phyloP scores from a whole-genome alignment of 2,113 vertebrate genomes.

The Halichoerus grypus region DNA sequence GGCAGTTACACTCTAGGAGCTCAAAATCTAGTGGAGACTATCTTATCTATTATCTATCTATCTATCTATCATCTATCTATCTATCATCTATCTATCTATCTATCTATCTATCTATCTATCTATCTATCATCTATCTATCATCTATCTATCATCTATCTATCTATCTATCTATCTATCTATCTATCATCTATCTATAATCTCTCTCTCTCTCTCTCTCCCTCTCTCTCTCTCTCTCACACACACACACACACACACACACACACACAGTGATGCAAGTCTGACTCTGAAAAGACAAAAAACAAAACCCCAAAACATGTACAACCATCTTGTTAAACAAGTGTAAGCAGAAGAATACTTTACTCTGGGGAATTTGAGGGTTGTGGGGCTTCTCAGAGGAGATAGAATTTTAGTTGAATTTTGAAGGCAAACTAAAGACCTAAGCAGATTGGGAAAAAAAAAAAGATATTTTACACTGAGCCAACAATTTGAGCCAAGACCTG shows the following conservation, averaged over 20 bases:
- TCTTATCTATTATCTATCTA: not conserved
- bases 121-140: not conserved
- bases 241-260: not conserved
- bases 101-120: not conserved
- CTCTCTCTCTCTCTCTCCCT: not conserved
- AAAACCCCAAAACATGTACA: not conserved
- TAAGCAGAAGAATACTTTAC: not conserved
- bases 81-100: not conserved
- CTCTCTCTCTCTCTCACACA: not conserved
- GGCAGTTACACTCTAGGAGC: not conserved
- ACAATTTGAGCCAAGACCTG: not conserved
- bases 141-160: not conserved
- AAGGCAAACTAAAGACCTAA: not conserved
- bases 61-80: not conserved
- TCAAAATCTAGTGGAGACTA: not conserved
- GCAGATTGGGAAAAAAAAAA: not conserved
- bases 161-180: not conserved
- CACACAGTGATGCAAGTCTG: not conserved
- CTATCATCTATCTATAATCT: not conserved
- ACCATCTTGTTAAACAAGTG: not conserved
- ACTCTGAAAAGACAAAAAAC: not conserved
- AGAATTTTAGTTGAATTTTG: constrained; percentile 9
- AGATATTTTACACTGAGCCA: not conserved
- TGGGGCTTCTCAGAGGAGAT: not conserved
- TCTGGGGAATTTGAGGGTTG: not conserved